Conservation (phyloP, 1,140 invertebrate genomes). For the Tetramorium alpestre region DNA sequence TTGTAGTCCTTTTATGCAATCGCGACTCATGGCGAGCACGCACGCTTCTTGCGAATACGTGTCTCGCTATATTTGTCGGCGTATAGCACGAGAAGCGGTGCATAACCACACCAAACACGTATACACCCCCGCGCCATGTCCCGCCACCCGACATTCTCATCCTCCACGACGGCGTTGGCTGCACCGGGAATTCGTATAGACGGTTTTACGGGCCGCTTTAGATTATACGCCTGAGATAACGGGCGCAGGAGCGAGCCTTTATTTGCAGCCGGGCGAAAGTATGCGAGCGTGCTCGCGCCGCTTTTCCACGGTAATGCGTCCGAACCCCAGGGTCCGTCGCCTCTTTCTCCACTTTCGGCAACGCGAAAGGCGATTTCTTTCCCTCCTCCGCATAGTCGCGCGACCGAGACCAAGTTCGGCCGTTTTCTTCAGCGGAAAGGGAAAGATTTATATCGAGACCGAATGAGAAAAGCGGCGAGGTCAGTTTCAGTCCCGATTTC, state of each 20-base stretch:
- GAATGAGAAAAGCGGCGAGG: constrained; percentile 46
- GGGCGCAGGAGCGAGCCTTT: constrained; percentile 72
- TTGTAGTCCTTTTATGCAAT: constrained; percentile 23
- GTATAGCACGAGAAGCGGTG: constrained; percentile 37
- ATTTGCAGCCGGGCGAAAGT: constrained; percentile 73
- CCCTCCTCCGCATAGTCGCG: constrained; percentile 7
- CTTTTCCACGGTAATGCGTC: constrained; percentile 66
- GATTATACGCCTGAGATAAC: constrained; percentile 82
- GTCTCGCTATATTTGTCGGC: constrained; percentile 45
- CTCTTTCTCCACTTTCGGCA: constrained; percentile 40
- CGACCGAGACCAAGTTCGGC: constrained; percentile 10
- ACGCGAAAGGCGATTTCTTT: constrained; percentile 59
- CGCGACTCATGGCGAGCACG: constrained; percentile 10
- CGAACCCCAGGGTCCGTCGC: background rate
- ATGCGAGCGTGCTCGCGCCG: constrained; percentile 64
- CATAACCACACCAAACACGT: constrained; percentile 81
- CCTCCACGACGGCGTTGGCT: constrained; percentile 1
- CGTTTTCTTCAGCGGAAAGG: constrained; percentile 19
- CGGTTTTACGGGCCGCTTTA: constrained; percentile 81
- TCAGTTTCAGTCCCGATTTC: constrained; percentile 17
- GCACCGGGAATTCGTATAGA: constrained; percentile 74
- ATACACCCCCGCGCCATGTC: constrained; percentile 71
- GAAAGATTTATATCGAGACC: constrained; percentile 58
- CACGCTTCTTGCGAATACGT: constrained; percentile 24
- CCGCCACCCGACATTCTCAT: background rate